phyloP scores from a whole-genome alignment of 2,797 vertebrate genomes.

The Vultur gryphus region DNA sequence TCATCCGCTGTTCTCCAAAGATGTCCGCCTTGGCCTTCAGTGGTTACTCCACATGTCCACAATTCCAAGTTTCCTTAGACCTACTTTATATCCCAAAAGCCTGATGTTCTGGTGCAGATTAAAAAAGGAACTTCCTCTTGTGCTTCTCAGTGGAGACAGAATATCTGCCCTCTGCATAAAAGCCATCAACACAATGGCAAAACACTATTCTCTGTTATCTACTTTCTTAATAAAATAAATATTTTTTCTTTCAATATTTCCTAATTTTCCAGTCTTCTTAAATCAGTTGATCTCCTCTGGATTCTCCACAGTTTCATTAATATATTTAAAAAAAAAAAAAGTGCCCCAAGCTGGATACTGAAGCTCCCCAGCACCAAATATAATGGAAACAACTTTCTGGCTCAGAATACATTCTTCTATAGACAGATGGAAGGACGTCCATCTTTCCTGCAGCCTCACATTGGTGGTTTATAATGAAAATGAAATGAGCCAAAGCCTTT shows the following conservation, averaged over 20 bases:
- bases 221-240: not conserved
- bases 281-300: not conserved
- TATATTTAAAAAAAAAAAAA: not conserved
- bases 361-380: not conserved
- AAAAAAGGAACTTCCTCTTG: not conserved
- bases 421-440: not conserved
- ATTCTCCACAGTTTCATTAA: not conserved
- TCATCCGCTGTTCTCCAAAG: not conserved
- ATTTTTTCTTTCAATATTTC: not conserved
- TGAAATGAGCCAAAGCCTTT: not conserved
- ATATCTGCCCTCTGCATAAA: not conserved
- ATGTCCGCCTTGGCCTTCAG: not conserved
- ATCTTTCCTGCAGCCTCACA: not conserved
- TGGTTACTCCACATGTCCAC: not conserved
- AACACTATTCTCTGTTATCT: not conserved
- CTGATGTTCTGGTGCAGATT: not conserved
- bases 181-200: not conserved
- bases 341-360: not conserved
- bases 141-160: not conserved
- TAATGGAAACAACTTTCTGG: not conserved
- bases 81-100: not conserved
- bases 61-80: not conserved
- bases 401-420: not conserved
- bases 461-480: not conserved
- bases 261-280: not conserved